phyloP scores from a whole-genome alignment of 2,113 vertebrate genomes.

The Pitta sordida region DNA sequence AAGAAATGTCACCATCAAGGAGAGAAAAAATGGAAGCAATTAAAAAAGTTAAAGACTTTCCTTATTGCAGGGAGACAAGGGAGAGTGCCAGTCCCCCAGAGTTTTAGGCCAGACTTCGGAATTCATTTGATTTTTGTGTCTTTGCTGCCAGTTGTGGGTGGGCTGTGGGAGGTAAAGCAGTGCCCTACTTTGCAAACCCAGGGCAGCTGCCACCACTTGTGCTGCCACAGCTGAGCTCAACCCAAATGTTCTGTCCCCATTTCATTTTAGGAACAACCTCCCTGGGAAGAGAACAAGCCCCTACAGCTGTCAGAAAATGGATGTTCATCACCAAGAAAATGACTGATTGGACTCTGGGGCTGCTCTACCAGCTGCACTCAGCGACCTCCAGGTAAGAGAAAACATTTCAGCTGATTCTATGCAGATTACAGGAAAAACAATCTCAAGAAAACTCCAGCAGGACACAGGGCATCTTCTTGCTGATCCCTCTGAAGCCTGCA shows the following conservation, averaged over 20 bases:
- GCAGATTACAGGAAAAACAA: not conserved
- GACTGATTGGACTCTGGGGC: not conserved
- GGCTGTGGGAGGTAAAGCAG: not conserved
- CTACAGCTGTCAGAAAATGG: not conserved
- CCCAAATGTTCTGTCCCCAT: not conserved
- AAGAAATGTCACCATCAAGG: slow-evolving; percentile 32
- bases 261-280: not conserved
- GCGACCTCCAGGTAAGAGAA: not conserved
- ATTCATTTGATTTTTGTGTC: not conserved
- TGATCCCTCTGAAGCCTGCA: not conserved
- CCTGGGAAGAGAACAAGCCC: not conserved
- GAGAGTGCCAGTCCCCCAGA: not conserved
- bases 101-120: not conserved
- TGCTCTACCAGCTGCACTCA: not conserved
- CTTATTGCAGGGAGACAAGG: not conserved
- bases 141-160: not conserved
- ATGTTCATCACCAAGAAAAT: not conserved
- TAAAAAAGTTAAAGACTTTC: slow-evolving; percentile 38
- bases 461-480: not conserved
- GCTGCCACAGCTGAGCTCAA: not conserved
- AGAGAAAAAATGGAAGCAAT: slow-evolving; percentile 46
- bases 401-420: not conserved
- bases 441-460: not conserved
- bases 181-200: not conserved
- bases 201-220: not conserved